Evolutionary conservation across 2,888 invertebrate genomes (phyloP).

Genomic region (Campopleginae sp.): DNA sequence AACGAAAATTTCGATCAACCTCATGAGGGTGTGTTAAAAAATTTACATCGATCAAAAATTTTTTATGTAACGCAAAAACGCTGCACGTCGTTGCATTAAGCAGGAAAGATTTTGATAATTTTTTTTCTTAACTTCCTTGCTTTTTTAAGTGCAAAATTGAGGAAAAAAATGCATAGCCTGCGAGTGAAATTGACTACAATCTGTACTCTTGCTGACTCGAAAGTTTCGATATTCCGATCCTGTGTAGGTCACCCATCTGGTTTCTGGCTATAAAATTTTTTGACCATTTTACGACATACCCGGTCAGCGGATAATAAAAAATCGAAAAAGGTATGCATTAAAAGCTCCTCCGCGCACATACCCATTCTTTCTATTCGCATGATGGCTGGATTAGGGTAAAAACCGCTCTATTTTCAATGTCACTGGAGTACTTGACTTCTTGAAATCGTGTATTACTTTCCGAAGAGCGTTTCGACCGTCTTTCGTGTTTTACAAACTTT

Average conservation of each 20-base stretch:
- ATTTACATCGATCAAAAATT: no score
- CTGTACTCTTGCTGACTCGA: constrained; percentile 21
- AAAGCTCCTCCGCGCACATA: constrained; percentile 40
- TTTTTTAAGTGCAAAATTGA: constrained; percentile 18
- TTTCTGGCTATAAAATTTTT: constrained; percentile 67
- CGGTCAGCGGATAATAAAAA: constrained; percentile 67
- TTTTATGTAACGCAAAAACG: no score
- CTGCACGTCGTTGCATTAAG: no score
- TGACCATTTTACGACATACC: constrained; percentile 66
- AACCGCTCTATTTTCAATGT: constrained; percentile 78
- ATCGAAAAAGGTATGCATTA: constrained; percentile 47
- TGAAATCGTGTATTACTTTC: constrained; percentile 34
- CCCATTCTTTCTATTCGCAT: constrained; percentile 72
- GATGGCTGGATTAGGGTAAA: constrained; percentile 73
- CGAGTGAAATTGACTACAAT: constrained; percentile 30
- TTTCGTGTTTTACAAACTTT: constrained; percentile 7
- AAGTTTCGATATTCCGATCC: constrained; percentile 15
- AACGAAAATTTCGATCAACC: no score
- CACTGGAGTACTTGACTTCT: constrained; percentile 73
- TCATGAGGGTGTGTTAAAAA: no score
- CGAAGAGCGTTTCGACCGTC: constrained; percentile 16
- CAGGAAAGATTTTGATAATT: no score
- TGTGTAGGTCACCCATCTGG: not conserved
- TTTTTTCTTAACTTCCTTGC: no score
- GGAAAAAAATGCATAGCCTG: constrained; percentile 3